Conservation (phyloP, 2,888 invertebrate species). For the Pomacea canaliculata region DNA sequence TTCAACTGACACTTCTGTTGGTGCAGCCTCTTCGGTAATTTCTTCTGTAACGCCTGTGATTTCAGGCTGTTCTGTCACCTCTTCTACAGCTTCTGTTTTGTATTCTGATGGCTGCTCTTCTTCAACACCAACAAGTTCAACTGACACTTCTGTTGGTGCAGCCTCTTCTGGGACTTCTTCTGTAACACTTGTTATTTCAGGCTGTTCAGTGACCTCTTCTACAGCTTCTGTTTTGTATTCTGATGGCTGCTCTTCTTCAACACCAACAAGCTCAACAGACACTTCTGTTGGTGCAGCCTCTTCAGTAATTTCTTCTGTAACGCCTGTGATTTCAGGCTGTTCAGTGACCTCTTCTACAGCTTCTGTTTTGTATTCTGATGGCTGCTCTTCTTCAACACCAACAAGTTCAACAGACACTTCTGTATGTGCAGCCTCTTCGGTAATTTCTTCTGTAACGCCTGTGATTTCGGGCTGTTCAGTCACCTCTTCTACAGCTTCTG, state of each 20-base stretch:
- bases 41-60: conserved; percentile 24
- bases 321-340: conserved; percentile 29
- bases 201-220: conserved; percentile 33
- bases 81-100: conserved; percentile 28
- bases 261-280: conserved; percentile 27
- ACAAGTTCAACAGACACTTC: conserved; percentile 30
- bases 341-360: conserved; percentile 32
- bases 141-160: conserved; percentile 30
- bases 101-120: conserved; percentile 28
- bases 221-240: conserved; percentile 38
- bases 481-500: conserved; percentile 30
- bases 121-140: conserved; percentile 34
- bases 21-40: conserved; percentile 25
- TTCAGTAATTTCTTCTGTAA: conserved; percentile 29
- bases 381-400: conserved; percentile 36
- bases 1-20: conserved; percentile 28
- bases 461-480: conserved; percentile 26
- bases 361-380: conserved; percentile 40
- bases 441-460: conserved; percentile 28
- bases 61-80: conserved; percentile 31
- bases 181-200: conserved; percentile 28
- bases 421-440: conserved; percentile 30
- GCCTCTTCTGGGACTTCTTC: conserved; percentile 32
- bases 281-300: conserved; percentile 32
- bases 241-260: conserved; percentile 30